phyloP scores from a whole-genome alignment of 2,797 vertebrate species.

The Phyllotis vaccarum region DNA sequence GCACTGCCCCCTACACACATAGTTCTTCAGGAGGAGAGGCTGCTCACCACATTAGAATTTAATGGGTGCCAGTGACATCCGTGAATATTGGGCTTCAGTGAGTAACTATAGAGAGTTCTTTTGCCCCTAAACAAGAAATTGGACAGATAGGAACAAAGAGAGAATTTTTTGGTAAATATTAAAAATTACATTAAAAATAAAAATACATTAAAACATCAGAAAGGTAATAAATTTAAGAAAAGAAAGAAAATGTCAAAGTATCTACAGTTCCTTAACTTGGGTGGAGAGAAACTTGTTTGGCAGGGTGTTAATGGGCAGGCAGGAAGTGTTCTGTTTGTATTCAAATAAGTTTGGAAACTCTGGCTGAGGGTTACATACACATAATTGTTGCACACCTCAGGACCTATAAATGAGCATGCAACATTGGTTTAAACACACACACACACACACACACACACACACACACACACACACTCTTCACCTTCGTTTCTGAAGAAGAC shows the following conservation, averaged over 20 bases:
- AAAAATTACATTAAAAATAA: not conserved
- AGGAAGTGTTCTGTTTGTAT: conserved; percentile 3
- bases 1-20: too few relatives aligned
- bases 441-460: not conserved
- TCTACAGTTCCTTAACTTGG: not conserved
- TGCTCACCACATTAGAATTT: not conserved
- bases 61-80: not conserved
- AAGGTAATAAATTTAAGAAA: conserved; percentile 15
- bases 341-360: conserved; percentile 23
- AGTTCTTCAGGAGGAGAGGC: not conserved
- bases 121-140: not conserved
- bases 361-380: not conserved
- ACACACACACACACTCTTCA: not conserved
- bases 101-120: not conserved
- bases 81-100: not conserved
- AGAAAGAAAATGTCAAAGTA: not conserved
- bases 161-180: not conserved
- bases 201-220: not conserved
- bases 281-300: not conserved
- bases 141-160: not conserved
- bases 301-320: not conserved
- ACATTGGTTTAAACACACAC: not conserved
- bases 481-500: not conserved
- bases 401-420: not conserved
- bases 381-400: not conserved